Evolutionary conservation across 2,888 invertebrate species (phyloP), one percentile per base, ranked within the genome.

Genomic region (Lithophane semibrunnea): DNA sequence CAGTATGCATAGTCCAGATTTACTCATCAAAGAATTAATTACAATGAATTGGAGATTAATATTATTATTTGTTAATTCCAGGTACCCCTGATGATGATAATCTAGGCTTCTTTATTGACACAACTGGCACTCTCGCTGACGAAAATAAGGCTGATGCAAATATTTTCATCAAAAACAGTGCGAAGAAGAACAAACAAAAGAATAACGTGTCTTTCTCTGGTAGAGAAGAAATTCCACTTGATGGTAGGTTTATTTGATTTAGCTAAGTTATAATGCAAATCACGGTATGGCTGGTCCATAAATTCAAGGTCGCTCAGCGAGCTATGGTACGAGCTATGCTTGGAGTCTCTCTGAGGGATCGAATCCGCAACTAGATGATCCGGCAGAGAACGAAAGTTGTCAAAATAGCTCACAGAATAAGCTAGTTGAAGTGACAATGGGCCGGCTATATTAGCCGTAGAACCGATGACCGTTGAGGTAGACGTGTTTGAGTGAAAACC

Each of bases 21-120:
- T 69, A 42, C 0, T 10, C 24, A 72, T 73, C 2, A 21, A 21
- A 42, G 2, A 21, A 54, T 72, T 16, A 37, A 24, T 52, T 10
- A 21, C 10, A 44, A 16, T 24, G 29, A 44, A 75, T n/a, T 73
- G 5, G 3, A 42, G 12, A 52, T 24, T 42, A 61, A n/a, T n/a
- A 42, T n/a, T 47, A 12, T 37, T n/a, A 12, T 47, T 54, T 69
- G 10, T 44, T 4, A 42, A 60, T 65, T 79, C 7, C 75, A 87
- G 89, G 80, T 76, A 69, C 82, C n/a, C 60, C 83, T 68, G 82
- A 86, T 16, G 79, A 80, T 16, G 78, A 75, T 64, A 77, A 73
- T 74, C 18, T 89, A 9, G 75, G 80, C 21, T 91, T 92, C 80
- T 90, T 92, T 76, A 82, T 92, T 58, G 92, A 93, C 68, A 92